These are phyloP conservation scores for Saturnia pavonia DNA, from an alignment of 2,888 invertebrate genomes.

Conservation along the genomic window DNA sequence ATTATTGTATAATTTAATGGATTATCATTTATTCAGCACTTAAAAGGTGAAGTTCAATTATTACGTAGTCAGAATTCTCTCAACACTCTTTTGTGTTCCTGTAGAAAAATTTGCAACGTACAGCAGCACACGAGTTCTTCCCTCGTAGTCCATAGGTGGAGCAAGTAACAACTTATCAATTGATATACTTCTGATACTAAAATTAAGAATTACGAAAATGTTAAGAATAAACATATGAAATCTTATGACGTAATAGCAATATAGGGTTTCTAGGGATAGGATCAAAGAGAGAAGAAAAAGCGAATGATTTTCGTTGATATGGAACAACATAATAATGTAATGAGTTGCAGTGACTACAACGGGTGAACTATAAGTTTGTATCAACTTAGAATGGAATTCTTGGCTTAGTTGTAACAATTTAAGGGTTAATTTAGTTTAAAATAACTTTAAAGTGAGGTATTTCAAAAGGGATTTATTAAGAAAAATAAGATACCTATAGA, in stretches of 20 bases:
- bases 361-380: neutral
- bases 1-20: constrained; percentile 72
- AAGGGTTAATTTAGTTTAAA: neutral
- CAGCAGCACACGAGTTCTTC: neutral
- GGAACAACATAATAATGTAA: neutral
- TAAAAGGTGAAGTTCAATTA: constrained; percentile 43
- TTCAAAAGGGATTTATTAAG: too few species aligned
- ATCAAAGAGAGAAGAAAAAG: neutral
- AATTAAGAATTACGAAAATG: neutral
- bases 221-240: neutral
- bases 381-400: too few species aligned
- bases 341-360: neutral
- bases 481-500: too few species aligned
- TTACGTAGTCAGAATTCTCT: neutral
- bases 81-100: neutral
- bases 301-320: neutral
- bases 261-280: neutral
- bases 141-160: neutral
- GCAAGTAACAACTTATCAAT: neutral
- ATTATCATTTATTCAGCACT: constrained; percentile 61
- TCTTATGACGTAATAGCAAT: neutral
- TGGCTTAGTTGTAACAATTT: too few species aligned
- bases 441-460: too few species aligned
- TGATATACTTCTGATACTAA: neutral
- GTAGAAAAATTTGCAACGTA: neutral